Percentiles rank a stretch among this genome's conserved stretches.
Evolutionary conservation across 2,888 invertebrate genomes (phyloP).

Genomic region (Xanthia togata): DNA sequence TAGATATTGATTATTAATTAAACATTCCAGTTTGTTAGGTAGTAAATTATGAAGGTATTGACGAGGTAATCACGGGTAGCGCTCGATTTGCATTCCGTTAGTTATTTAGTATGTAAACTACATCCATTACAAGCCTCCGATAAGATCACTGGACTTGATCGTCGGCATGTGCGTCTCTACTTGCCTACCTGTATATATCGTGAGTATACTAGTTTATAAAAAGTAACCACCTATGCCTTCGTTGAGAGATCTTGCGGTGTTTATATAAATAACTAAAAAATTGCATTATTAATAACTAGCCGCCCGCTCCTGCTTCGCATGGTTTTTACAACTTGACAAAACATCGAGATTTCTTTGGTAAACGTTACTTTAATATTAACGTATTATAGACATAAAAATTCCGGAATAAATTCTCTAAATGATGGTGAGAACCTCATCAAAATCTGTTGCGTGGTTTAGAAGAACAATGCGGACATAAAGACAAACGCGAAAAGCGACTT

Average conservation of each 20-base stretch:
- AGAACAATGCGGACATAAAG: too few relatives aligned
- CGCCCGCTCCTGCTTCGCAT: too few relatives aligned
- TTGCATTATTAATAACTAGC: background rate
- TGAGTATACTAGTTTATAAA: constrained; percentile 73
- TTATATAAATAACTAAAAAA: constrained; percentile 31
- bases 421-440: too few relatives aligned
- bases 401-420: too few relatives aligned
- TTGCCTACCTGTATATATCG: constrained; percentile 72
- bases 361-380: too few relatives aligned
- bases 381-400: too few relatives aligned
- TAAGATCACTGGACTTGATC: constrained; percentile 61
- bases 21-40: constrained; percentile 59
- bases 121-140: constrained; percentile 71
- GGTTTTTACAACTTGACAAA: too few relatives aligned
- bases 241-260: constrained; percentile 52
- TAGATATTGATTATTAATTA: constrained; percentile 51
- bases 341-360: too few relatives aligned
- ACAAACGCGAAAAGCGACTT: too few relatives aligned
- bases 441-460: too few relatives aligned
- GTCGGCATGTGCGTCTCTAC: constrained; percentile 73
- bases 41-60: constrained; percentile 63
- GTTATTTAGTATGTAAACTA: constrained; percentile 67
- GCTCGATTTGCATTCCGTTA: constrained; percentile 63
- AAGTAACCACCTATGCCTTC: constrained; percentile 63
- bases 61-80: constrained; percentile 46